phyloP scores from a whole-genome alignment of 2,113 vertebrate genomes.

The Pristiophorus japonicus region DNA sequence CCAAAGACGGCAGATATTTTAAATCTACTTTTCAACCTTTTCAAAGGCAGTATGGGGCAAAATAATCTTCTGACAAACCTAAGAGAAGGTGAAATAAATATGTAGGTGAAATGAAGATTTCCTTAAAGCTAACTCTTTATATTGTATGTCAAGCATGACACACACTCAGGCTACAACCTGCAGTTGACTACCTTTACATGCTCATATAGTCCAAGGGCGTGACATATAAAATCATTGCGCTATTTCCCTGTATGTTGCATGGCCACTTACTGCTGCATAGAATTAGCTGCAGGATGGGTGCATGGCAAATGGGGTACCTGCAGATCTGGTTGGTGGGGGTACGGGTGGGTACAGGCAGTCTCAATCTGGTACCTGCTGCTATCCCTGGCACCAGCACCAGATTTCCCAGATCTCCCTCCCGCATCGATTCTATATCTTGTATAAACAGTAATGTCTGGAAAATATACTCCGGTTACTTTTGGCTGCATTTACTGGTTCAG shows the following conservation, averaged over 20 bases:
- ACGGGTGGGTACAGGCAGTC: neutral
- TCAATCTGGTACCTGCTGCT: neutral
- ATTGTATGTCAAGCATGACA: neutral
- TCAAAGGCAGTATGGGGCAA: neutral
- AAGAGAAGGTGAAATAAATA: neutral
- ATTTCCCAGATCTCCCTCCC: neutral
- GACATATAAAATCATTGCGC: no score
- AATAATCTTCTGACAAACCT: neutral
- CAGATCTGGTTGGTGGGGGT: neutral
- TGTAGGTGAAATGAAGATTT: neutral
- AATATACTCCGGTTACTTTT: neutral
- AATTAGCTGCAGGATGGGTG: no score
- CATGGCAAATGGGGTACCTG: neutral
- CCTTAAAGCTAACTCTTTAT: neutral
- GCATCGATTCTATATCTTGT: neutral
- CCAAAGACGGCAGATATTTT: neutral
- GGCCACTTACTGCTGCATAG: no score
- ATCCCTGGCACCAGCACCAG: neutral
- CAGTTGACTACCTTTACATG: no score
- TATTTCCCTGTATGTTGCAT: no score
- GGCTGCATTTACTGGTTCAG: neutral
- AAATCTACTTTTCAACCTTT: neutral
- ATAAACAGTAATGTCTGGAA: neutral
- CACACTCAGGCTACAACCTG: no score
- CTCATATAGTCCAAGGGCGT: no score